Percentiles rank a stretch among this genome's conserved stretches.
These are phyloP conservation scores for Sminthurides aquaticus DNA, from an alignment of 2,888 invertebrate genomes.

Conservation along the genomic window DNA sequence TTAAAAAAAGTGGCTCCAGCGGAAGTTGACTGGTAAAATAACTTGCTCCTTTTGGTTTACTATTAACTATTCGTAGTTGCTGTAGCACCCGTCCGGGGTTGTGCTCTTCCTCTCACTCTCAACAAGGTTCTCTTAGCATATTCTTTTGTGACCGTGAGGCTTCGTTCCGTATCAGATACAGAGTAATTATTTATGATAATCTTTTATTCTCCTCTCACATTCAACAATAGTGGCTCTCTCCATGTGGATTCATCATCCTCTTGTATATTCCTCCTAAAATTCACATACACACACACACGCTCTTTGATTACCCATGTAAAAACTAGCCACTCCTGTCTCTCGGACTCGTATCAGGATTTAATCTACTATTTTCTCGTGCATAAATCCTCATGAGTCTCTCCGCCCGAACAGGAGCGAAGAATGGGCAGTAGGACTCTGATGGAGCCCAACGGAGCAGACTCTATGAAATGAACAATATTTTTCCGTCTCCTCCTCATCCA, in stretches of 20 bases:
- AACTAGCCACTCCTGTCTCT: slow-evolving; percentile 5
- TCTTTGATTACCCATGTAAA: slow-evolving; percentile 4
- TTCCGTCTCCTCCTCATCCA: background rate
- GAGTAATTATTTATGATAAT: slow-evolving; percentile 8
- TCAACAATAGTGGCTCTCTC: background rate
- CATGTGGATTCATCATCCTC: background rate
- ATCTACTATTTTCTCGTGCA: background rate
- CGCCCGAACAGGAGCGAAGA: too few species aligned
- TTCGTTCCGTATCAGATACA: slow-evolving; percentile 1
- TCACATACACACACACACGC: background rate
- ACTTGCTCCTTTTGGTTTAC: background rate
- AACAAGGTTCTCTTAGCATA: background rate
- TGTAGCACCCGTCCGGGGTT: background rate
- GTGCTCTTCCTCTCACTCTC: background rate
- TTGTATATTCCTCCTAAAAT: background rate
- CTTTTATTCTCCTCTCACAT: slow-evolving; percentile 1
- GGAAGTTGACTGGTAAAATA: background rate
- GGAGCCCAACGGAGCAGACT: too few species aligned
- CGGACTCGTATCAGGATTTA: background rate
- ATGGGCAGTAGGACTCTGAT: too few species aligned
- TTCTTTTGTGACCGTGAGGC: background rate
- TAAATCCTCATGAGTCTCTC: background rate
- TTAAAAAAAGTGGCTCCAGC: background rate
- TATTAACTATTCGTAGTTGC: background rate
- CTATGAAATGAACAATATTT: background rate